Percentiles rank a stretch among this genome's conserved stretches.
phyloP scores from a whole-genome alignment of 2,797 vertebrate genomes.

The Chaenodraco wilsoni region DNA sequence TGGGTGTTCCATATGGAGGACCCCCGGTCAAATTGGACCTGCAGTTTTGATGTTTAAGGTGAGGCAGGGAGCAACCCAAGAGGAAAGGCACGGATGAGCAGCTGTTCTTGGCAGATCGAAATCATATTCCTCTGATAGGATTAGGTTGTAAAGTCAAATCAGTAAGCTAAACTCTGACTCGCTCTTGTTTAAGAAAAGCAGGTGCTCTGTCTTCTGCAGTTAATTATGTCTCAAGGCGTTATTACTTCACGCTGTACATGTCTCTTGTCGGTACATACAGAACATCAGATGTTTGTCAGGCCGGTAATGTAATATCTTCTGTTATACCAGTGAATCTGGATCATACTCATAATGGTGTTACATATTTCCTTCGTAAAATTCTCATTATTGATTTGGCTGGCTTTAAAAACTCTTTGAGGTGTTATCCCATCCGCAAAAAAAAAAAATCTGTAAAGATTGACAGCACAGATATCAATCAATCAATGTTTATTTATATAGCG shows the following conservation, averaged over 20 bases:
- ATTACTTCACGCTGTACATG: constrained; percentile 63
- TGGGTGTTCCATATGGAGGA: constrained; percentile 44
- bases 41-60: constrained; percentile 59
- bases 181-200: constrained; percentile 65
- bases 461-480: constrained; percentile 53
- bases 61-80: constrained; percentile 38
- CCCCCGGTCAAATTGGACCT: constrained; percentile 38
- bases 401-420: constrained; percentile 63
- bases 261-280: constrained; percentile 39
- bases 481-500: too few species aligned
- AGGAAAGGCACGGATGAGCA: constrained; percentile 49
- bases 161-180: constrained; percentile 57
- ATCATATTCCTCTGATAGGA: constrained; percentile 58
- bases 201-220: constrained; percentile 70
- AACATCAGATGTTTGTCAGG: constrained; percentile 57
- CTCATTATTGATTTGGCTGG: constrained; percentile 62
- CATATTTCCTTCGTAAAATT: constrained; percentile 56
- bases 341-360: constrained; percentile 32
- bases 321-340: constrained; percentile 37
- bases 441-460: constrained; percentile 67
- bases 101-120: constrained; percentile 55
- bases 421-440: constrained; percentile 43
- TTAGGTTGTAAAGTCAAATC: constrained; percentile 68
- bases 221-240: constrained; percentile 71
- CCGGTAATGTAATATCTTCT: constrained; percentile 38